Percentiles rank a stretch among this genome's conserved stretches.
phyloP scores from a whole-genome alignment of 2,888 invertebrate species.

The Chymomyza fuscimana region DNA sequence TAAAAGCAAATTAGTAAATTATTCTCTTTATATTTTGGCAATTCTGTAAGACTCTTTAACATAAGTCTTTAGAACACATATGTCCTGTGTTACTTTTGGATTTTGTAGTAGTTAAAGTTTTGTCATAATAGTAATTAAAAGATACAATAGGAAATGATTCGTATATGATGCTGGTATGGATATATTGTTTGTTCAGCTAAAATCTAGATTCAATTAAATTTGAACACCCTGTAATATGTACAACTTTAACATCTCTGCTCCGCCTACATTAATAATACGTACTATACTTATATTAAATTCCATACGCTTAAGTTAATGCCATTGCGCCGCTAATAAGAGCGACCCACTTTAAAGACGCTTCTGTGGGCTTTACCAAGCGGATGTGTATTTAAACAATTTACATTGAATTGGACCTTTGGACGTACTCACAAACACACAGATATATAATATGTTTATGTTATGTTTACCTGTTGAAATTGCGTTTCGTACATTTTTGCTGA shows the following conservation, averaged over 20 bases:
- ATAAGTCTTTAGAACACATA: too few relatives aligned
- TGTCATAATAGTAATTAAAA: too few relatives aligned
- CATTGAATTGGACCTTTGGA: conserved; percentile 64
- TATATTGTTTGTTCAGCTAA: background rate
- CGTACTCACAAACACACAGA: conserved; percentile 25
- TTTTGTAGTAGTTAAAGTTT: too few relatives aligned
- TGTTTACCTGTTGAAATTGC: conserved; percentile 43
- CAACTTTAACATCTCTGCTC: background rate
- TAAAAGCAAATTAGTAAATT: too few relatives aligned
- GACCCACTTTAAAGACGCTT: conserved; percentile 19
- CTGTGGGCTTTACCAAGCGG: conserved; percentile 47
- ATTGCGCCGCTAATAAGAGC: conserved; percentile 20
- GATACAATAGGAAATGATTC: too few relatives aligned
- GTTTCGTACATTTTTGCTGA: conserved; percentile 59
- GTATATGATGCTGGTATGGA: too few relatives aligned
- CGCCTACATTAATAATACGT: background rate
- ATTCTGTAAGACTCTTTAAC: too few relatives aligned
- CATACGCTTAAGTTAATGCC: background rate
- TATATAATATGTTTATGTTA: conserved; percentile 5
- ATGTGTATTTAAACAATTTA: conserved; percentile 70
- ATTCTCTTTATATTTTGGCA: too few relatives aligned
- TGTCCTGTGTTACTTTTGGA: too few relatives aligned
- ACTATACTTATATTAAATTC: background rate
- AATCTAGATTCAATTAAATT: background rate
- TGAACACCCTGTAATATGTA: background rate